phyloP scores from a whole-genome alignment of 1,140 invertebrate genomes.

The Scaptomyza pallida region DNA sequence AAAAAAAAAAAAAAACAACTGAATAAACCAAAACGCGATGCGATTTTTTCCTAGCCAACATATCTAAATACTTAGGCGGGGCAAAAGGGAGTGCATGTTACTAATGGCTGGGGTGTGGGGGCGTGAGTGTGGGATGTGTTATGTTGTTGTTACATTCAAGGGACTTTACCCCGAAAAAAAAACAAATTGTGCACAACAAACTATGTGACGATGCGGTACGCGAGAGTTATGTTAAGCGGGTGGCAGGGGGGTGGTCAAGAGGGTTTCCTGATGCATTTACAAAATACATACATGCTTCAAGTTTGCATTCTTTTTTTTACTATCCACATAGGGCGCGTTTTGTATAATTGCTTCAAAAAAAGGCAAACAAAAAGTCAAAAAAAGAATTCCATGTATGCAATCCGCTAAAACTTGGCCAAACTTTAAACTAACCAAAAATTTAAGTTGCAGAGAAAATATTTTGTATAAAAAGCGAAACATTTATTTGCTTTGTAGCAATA shows the following conservation, averaged over 20 bases:
- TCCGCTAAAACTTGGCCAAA: no score
- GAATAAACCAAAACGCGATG: constrained; percentile 9
- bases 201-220: constrained; percentile 44
- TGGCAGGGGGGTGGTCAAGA: not conserved
- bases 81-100: not conserved
- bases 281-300: constrained; percentile 51
- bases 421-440: no score
- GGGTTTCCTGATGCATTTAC: constrained; percentile 26
- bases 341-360: constrained; percentile 56
- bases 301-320: not conserved
- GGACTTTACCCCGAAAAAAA: constrained; percentile 25
- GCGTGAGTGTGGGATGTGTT: no score
- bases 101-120: not conserved
- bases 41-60: constrained; percentile 57
- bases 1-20: constrained; percentile 21
- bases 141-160: constrained; percentile 55
- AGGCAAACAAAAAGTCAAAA: not conserved
- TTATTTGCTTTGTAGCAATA: no score
- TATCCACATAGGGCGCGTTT: not conserved
- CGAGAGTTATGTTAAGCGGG: not conserved
- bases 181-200: constrained; percentile 51
- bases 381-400: not conserved
- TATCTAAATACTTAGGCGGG: constrained; percentile 64
- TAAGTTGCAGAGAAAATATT: no score
- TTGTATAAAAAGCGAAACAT: no score